Evolutionary conservation across 1,140 invertebrate genomes (phyloP).

Genomic region (Stegodyphus dumicola): DNA sequence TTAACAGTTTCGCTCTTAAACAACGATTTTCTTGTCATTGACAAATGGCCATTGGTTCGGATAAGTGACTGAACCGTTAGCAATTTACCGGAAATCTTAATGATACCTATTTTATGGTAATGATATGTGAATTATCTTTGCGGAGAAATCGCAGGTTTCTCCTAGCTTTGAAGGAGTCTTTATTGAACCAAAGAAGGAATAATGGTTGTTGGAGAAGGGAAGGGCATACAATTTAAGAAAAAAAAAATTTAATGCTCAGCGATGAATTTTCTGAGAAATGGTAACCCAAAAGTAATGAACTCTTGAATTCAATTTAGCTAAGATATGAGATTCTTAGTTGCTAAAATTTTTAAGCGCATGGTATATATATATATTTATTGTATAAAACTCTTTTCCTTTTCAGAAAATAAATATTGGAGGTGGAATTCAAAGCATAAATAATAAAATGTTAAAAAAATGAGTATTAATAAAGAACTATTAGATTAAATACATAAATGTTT

Average conservation of each 20-base stretch:
- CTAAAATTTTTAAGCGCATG: too few relatives aligned
- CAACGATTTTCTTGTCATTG: slow-evolving; percentile 42
- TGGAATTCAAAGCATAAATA: too few relatives aligned
- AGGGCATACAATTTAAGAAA: not conserved
- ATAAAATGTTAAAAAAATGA: too few relatives aligned
- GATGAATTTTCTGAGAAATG: not conserved
- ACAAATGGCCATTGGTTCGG: slow-evolving; percentile 32
- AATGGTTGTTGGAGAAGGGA: not conserved
- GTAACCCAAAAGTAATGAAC: not conserved
- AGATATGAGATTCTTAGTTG: too few relatives aligned
- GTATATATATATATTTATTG: too few relatives aligned
- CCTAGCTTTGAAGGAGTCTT: not conserved
- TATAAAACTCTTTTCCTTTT: too few relatives aligned
- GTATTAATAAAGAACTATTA: too few relatives aligned
- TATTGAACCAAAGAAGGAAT: not conserved
- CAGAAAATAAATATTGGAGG: too few relatives aligned
- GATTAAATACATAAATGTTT: too few relatives aligned
- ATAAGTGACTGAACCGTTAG: slow-evolving; percentile 35
- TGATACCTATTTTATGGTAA: not conserved
- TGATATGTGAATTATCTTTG: not conserved
- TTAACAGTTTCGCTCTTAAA: slow-evolving; percentile 26
- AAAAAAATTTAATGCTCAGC: not conserved
- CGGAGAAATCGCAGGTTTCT: not conserved
- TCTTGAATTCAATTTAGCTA: not conserved
- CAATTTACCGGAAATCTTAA: slow-evolving; percentile 37